These are phyloP conservation scores for Drosophila paramelanica DNA, from an alignment of 2,888 invertebrate species.

Conservation along the genomic window DNA sequence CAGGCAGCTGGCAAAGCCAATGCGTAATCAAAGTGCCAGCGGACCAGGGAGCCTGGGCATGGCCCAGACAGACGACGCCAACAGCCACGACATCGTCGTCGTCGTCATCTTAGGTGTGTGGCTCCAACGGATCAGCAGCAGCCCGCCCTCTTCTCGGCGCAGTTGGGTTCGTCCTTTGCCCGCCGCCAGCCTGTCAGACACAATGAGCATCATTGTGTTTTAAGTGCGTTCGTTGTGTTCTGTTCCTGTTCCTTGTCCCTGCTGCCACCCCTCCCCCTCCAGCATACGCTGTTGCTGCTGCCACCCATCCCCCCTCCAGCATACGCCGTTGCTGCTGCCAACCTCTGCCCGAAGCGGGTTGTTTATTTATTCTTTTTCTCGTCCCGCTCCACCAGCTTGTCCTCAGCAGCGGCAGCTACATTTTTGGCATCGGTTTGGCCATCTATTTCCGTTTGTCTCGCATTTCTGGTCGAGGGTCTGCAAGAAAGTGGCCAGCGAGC, in stretches of 20 bases:
- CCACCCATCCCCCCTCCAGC: neutral
- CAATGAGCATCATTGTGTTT: slow-evolving; percentile 81
- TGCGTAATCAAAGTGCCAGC: slow-evolving; percentile 74
- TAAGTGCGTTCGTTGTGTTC: slow-evolving; percentile 80
- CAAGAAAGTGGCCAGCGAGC: slow-evolving; percentile 51
- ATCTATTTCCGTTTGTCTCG: slow-evolving; percentile 67
- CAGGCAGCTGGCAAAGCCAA: slow-evolving; percentile 58
- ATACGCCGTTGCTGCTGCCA: neutral
- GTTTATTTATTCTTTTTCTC: slow-evolving; percentile 78
- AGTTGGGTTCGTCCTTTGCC: slow-evolving; percentile 24
- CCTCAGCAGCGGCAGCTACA: slow-evolving; percentile 35
- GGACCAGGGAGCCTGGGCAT: slow-evolving; percentile 16
- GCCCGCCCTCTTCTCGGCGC: slow-evolving; percentile 6
- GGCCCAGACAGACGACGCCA: slow-evolving; percentile 65
- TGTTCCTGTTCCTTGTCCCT: slow-evolving; percentile 54
- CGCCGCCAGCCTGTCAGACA: slow-evolving; percentile 71
- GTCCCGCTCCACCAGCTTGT: slow-evolving; percentile 11
- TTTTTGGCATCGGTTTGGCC: slow-evolving; percentile 75
- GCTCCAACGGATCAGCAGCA: slow-evolving; percentile 63
- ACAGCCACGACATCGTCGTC: slow-evolving; percentile 35
- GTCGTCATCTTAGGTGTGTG: slow-evolving; percentile 70
- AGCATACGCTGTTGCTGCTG: neutral
- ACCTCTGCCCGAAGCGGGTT: slow-evolving; percentile 41
- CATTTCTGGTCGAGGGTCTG: slow-evolving; percentile 33
- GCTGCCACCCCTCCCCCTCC: neutral